A percentile compares a stretch with the other conserved stretches of the same genome.
These are phyloP conservation scores for Felis catus DNA, from an alignment of 2,113 vertebrate species.

Conservation along the genomic window DNA sequence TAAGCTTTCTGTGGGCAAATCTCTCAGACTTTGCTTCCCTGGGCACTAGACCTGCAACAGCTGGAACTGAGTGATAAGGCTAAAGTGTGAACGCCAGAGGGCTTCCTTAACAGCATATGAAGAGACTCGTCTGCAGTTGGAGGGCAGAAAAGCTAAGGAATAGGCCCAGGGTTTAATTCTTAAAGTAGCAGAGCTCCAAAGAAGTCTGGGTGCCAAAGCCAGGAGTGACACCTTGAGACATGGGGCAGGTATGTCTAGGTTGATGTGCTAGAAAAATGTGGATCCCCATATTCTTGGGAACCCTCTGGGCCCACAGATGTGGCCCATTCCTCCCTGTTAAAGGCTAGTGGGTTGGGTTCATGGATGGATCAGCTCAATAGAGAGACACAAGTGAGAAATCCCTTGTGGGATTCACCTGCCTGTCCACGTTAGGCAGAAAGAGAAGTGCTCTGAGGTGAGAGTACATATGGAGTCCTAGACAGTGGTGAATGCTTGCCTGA, in stretches of 20 bases:
- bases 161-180: no score
- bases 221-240: background rate
- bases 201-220: background rate
- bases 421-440: background rate
- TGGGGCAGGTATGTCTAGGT: background rate
- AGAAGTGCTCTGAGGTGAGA: background rate
- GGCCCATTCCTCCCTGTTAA: background rate
- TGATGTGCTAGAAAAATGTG: background rate
- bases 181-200: background rate
- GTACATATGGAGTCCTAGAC: background rate
- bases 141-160: background rate
- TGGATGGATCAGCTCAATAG: background rate
- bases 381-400: background rate
- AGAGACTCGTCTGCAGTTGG: background rate
- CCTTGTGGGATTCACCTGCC: background rate
- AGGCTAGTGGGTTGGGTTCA: background rate
- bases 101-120: background rate
- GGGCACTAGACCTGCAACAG: background rate
- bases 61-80: background rate
- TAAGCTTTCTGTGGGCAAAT: background rate
- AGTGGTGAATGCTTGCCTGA: background rate
- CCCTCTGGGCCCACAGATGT: background rate
- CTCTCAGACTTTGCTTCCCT: background rate
- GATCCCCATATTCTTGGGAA: background rate
- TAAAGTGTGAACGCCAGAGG: background rate